These are phyloP conservation scores for Bombyx huttoni DNA, from an alignment of 2,888 invertebrate genomes.

Conservation along the genomic window DNA sequence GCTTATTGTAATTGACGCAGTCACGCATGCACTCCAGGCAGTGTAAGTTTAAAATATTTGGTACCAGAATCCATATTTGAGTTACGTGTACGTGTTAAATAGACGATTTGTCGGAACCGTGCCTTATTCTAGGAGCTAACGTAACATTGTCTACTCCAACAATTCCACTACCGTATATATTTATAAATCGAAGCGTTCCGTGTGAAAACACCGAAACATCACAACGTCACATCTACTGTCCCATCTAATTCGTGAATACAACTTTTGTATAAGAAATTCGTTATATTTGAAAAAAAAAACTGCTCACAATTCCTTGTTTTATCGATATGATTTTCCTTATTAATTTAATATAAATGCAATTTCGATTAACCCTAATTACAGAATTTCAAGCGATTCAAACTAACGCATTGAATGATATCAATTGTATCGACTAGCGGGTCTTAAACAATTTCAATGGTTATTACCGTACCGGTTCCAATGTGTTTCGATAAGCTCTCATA, in stretches of 20 bases:
- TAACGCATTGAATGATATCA: background rate
- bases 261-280: slow-evolving; percentile 46
- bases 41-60: background rate
- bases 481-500: no score
- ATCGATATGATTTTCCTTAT: slow-evolving; percentile 28
- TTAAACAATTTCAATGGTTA: background rate
- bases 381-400: background rate
- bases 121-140: slow-evolving; percentile 40
- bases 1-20: background rate
- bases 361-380: background rate
- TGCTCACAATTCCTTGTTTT: slow-evolving; percentile 50
- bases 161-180: slow-evolving; percentile 28
- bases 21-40: background rate
- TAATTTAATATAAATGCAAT: slow-evolving; percentile 27
- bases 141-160: slow-evolving; percentile 53
- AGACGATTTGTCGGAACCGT: background rate
- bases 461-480: slow-evolving; percentile 5
- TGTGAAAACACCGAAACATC: background rate
- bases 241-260: slow-evolving; percentile 30
- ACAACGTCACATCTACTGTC: background rate
- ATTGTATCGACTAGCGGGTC: background rate
- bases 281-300: slow-evolving; percentile 41
- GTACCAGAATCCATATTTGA: background rate
- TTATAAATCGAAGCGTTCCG: background rate
- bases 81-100: background rate